Evolutionary conservation across 2,888 invertebrate species (phyloP).

Genomic region (Cenopis cana): DNA sequence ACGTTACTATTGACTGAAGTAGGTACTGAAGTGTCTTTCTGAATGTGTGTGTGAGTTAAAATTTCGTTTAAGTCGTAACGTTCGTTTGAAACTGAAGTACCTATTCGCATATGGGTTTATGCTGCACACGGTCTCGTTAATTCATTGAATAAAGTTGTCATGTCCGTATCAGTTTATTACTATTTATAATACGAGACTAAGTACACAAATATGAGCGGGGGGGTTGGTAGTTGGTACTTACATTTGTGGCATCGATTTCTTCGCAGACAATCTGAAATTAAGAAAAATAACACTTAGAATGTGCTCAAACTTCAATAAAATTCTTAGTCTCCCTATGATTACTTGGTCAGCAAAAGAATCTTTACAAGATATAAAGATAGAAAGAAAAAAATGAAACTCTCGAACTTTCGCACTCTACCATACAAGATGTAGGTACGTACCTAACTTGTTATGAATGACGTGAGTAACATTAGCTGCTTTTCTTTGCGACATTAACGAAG

Average conservation of each 20-base stretch:
- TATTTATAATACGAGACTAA: not conserved
- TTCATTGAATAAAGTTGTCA: constrained; percentile 67
- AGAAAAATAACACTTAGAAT: constrained; percentile 47
- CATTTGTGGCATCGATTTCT: constrained; percentile 57
- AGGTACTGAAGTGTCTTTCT: not conserved
- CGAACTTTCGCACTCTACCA: not conserved
- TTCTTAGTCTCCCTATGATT: not conserved
- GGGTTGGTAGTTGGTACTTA: constrained; percentile 49
- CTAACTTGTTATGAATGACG: not conserved
- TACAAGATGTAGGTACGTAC: not conserved
- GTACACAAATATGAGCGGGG: not conserved
- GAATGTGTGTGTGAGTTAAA: constrained; percentile 53
- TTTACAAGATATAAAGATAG: too few species aligned
- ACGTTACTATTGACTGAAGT: not conserved
- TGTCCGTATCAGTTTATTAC: constrained; percentile 32
- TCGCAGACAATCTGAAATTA: constrained; percentile 65
- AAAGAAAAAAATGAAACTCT: not conserved
- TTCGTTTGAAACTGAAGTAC: constrained; percentile 63
- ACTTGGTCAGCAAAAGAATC: not conserved
- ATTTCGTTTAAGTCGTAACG: constrained; percentile 66
- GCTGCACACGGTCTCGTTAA: constrained; percentile 59
- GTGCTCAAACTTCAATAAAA: not conserved
- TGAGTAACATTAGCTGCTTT: not conserved
- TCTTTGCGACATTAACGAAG: not conserved
- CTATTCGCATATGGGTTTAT: not conserved